Evolutionary conservation across 1,140 invertebrate species (phyloP), one percentile per base, ranked within the genome.

Genomic region (Euwallacea similis): DNA sequence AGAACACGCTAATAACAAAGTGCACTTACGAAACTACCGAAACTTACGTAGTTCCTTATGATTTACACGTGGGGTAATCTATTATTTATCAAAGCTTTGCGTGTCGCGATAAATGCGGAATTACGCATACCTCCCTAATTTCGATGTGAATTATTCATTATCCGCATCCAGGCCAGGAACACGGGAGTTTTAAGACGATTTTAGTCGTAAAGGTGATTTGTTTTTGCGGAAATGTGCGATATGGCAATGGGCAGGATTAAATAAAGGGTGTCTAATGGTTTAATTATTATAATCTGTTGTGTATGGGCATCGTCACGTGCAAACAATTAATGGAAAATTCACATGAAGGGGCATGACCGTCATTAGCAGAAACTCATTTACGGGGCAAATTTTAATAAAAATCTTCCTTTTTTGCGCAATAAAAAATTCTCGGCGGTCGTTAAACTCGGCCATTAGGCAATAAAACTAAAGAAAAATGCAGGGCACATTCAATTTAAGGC

Each of bases 21-120:
- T 69, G 67, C 67, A 69, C 67, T 69, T 69, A 62, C 59, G 59
- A 69, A 69, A 69, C 67, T 69, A 69, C 44, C 59, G 46, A 71
- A 71, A 71, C 69, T 71, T 71, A 42, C 33, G 53, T 71, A 71
- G 63, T 66, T 71, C 65, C 70, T 72, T 71, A 74, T 74, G 73
- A 74, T 74, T 72, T 74, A 74, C 69, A 46, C 62, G 60, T 46
- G 44, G 43, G 65, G 59, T 74, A 74, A 74, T 74, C 73, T 74
- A 74, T 74, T 74, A 74, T 74, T 74, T 74, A 74, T 74, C 73
- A 74, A 74, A 74, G 73, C 69, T 69, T 74, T 62, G 69, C 64
- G 69, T 71, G 73, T 69, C 64, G 73, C 58, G 73, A 74, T 74
- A 74, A 74, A 71, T 65, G 69, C 73, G 54, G 56, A 74, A 66